Evolutionary conservation across 2,888 invertebrate genomes (phyloP).

Genomic region (Hypomecis punctinalis): DNA sequence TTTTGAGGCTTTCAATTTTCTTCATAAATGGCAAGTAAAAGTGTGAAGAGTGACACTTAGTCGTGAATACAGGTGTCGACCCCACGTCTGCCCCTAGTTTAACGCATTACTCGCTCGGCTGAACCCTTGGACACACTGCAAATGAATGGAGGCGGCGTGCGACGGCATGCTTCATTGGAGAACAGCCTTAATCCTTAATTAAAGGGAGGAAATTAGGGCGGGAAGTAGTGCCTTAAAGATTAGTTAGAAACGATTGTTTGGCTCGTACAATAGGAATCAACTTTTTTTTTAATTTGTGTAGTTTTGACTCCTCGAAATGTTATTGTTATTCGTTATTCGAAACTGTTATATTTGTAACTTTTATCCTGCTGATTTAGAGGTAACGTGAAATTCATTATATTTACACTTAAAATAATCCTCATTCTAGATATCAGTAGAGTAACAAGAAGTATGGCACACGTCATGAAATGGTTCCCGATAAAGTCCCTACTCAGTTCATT

Average conservation of each 20-base stretch:
- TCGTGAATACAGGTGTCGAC: conserved; percentile 50
- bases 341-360: not conserved
- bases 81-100: conserved; percentile 57
- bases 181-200: conserved; percentile 32
- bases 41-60: conserved; percentile 33
- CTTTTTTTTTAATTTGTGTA: not conserved
- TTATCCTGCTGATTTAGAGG: no score
- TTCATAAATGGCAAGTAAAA: conserved; percentile 24
- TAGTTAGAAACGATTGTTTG: not conserved
- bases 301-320: not conserved
- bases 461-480: not conserved
- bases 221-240: conserved; percentile 10
- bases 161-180: conserved; percentile 63
- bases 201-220: conserved; percentile 36
- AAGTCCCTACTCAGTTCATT: not conserved
- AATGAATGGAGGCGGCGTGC: conserved; percentile 59
- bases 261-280: not conserved
- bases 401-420: no score
- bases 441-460: no score
- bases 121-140: conserved; percentile 66
- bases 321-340: not conserved
- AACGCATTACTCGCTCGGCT: conserved; percentile 67
- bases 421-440: no score
- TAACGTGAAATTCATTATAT: no score
- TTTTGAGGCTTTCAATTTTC: conserved; percentile 8